Evolutionary conservation across 2,797 vertebrate species (phyloP), one percentile per base, ranked within the genome.

Genomic region (Pagetopsis macropterus): DNA sequence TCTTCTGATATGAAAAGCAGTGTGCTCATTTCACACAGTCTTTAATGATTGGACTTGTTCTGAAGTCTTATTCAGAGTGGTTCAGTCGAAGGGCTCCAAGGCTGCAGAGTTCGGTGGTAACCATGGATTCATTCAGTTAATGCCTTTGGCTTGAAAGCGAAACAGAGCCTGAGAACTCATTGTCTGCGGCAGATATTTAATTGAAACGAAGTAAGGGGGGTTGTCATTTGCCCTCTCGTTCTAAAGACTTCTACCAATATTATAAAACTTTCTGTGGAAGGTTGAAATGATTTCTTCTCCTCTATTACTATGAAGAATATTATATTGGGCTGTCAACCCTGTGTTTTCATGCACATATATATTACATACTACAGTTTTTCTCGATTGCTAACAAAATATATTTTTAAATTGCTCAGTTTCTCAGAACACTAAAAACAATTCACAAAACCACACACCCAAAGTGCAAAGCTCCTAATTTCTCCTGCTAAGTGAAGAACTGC

Each of bases 101-200:
- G 72, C 81, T 70, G 71, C n/a, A 41, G 75, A 81, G 84, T 87
- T 85, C 72, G 77, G 57, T 70, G 65, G 74, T 79, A 81, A 87
- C 82, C 62, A 83, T 82, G 78, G 70, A 87, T 88, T 87, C 83
- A 85, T 90, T 91, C 78, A 64, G 76, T 72, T 89, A 89, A 93
- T 90, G 88, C 72, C 70, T 83, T 88, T 79, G 71, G 77, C 84
- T 83, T 75, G 76, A 91, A 89, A 86, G 79, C 17, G 61, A 84
- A 83, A 61, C 52, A 37, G 75, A 73, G 85, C 52, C 72, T 0
- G 66, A 80, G 69, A 88, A 79, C 52, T 72, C 85, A 88, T 85
- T 91, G 85, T 87, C 81, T 71, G 75, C 76, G n/a, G 46, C 72
- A 67, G 60, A 77, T 82, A 80, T 91, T 89, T 89, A 84, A 92